Evolutionary conservation across 2,888 invertebrate species (phyloP), one percentile per base, ranked within the genome.

Genomic region (Scaptodrosophila latifasciaeformis): DNA sequence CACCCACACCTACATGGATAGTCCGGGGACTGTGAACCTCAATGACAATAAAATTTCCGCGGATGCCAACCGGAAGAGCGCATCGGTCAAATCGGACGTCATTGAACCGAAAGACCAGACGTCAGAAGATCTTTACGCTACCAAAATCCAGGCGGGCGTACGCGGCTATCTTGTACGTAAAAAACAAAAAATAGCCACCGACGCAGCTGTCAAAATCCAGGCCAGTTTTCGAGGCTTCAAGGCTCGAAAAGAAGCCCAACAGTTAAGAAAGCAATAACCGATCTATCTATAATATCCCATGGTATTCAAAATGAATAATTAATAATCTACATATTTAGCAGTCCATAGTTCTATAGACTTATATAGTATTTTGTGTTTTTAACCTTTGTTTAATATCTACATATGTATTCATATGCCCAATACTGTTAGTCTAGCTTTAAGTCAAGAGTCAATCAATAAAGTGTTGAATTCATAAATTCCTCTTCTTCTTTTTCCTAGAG

Each of bases 191-290:
- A 70, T 79, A 40, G 86, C 82, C 12, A 64, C 80, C 3, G 86
- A 86, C 59, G 87, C 87, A 2, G 87, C 87, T 0, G 85, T 85
- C 1, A 87, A 87, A 70, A 87, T 87, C 52, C 87, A 87, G 61
- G 86, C 87, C 0, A 80, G 84, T 15, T 87, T 86, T 70, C 85
- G 87, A n/a, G 87, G 86, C n/a, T 87, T 86, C 53, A 86, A 85
- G 66, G 83, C 81, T 18, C 83, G 87, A 27, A 86, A 85, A 57
- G 85, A 85, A 34, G 65, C 79, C 2, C 80, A 85, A 51, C 82
- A 85, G 46, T 37, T 84, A 10, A 84, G 83, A 49, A 80, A 84
- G 46, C 70, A 80, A 34, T 83, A 75, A 63, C n/a, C n/a, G n/a
- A n/a, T n/a, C n/a, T n/a, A n/a, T n/a, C n/a, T n/a, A n/a, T n/a